These are phyloP conservation scores for Limanda limanda DNA, from an alignment of 2,113 vertebrate species.

Conservation along the genomic window DNA sequence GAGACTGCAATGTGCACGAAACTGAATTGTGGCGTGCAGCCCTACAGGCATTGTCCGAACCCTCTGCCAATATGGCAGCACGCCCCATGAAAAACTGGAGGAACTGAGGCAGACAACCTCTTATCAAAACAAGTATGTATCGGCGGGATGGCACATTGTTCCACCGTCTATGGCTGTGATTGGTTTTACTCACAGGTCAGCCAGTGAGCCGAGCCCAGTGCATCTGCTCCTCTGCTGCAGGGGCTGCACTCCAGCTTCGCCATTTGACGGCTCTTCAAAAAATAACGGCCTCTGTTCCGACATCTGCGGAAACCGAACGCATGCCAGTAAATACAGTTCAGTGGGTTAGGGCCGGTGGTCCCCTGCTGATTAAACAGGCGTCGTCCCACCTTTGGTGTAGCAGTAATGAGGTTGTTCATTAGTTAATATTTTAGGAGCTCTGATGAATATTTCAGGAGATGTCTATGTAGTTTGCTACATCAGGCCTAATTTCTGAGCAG, in stretches of 20 bases:
- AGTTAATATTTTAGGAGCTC: conserved; percentile 62
- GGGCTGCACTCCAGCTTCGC: conserved; percentile 21
- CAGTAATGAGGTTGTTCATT: conserved; percentile 50
- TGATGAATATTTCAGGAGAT: conserved; percentile 61
- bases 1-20: conserved; percentile 66
- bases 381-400: conserved; percentile 26
- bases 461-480: conserved; percentile 52
- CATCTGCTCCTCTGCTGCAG: conserved; percentile 38
- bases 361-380: background rate
- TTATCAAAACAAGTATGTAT: conserved; percentile 69
- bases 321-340: conserved; percentile 43
- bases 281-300: conserved; percentile 38
- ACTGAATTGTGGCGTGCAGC: conserved; percentile 62
- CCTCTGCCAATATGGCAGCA: conserved; percentile 71
- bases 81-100: conserved; percentile 57
- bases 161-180: conserved; percentile 49
- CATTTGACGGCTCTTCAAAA: conserved; percentile 49
- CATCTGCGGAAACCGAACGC: conserved; percentile 13
- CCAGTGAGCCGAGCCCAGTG: conserved; percentile 33
- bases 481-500: conserved; percentile 59
- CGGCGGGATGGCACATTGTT: conserved; percentile 59
- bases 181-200: conserved; percentile 65
- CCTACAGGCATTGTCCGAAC: conserved; percentile 71
- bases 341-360: conserved; percentile 26
- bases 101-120: conserved; percentile 46